These are phyloP conservation scores for Lutraria rhynchaena DNA, from an alignment of 1,140 invertebrate genomes.

Conservation along the genomic window DNA sequence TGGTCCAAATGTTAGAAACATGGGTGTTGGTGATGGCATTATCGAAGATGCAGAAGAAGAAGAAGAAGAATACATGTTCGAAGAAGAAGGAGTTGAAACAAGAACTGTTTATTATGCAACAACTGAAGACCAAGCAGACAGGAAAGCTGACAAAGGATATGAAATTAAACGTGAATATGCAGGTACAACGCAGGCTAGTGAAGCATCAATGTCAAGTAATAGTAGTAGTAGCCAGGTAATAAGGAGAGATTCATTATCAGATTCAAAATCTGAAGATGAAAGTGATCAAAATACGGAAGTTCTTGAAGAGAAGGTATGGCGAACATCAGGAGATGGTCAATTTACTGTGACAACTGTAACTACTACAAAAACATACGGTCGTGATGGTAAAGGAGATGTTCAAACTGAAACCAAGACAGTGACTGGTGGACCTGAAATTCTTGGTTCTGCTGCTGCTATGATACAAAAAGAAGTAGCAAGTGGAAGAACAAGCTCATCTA, in stretches of 20 bases:
- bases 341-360: slow-evolving; percentile 66
- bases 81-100: slow-evolving; percentile 56
- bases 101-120: slow-evolving; percentile 53
- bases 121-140: slow-evolving; percentile 28
- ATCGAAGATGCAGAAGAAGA: slow-evolving; percentile 63
- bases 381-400: slow-evolving; percentile 26
- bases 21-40: slow-evolving; percentile 64
- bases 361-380: slow-evolving; percentile 41
- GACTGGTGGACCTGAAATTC: slow-evolving; percentile 58
- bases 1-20: slow-evolving; percentile 31
- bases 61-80: slow-evolving; percentile 61
- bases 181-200: background rate
- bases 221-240: background rate
- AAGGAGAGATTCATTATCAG: background rate
- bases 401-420: slow-evolving; percentile 56
- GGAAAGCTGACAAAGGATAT: slow-evolving; percentile 46
- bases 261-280: slow-evolving; percentile 20
- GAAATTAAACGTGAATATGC: slow-evolving; percentile 52
- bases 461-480: slow-evolving; percentile 54
- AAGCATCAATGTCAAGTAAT: background rate
- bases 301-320: slow-evolving; percentile 64
- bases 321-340: slow-evolving; percentile 58
- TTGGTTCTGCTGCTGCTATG: slow-evolving; percentile 44
- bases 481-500: slow-evolving; percentile 36
- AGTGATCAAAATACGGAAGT: slow-evolving; percentile 57